Evolutionary conservation across 2,797 vertebrate genomes (phyloP).

Genomic region (Malurus leucopterus): DNA sequence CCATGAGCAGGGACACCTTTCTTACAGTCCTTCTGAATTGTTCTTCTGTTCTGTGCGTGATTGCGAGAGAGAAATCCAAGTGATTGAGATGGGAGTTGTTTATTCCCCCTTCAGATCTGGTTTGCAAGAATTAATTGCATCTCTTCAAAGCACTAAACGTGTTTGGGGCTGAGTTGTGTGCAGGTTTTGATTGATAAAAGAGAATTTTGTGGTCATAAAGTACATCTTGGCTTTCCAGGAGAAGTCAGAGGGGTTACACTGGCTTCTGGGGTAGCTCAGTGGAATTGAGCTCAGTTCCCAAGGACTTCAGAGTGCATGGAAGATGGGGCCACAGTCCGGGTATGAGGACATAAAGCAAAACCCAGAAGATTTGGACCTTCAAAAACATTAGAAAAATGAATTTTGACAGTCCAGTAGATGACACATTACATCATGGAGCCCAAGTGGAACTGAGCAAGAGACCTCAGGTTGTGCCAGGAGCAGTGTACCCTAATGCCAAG

Average conservation of each 20-base stretch:
- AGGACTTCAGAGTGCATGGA: fast-evolving
- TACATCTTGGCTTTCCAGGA: background rate
- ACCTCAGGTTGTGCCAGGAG: background rate
- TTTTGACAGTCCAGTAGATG: background rate
- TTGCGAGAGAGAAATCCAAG: background rate
- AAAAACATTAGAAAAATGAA: background rate
- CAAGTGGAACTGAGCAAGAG: background rate
- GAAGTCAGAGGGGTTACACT: background rate
- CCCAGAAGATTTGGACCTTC: background rate
- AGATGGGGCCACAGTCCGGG: background rate
- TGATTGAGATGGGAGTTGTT: background rate
- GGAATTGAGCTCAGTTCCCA: fast-evolving
- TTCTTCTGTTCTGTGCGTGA: background rate
- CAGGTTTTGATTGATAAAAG: background rate
- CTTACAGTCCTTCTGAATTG: background rate
- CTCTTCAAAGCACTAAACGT: background rate
- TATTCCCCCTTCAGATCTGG: background rate
- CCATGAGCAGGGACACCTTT: background rate
- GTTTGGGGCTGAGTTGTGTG: background rate
- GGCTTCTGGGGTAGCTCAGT: background rate
- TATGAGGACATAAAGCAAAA: background rate
- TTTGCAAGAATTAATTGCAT: background rate
- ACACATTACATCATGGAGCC: background rate
- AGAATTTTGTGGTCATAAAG: background rate
- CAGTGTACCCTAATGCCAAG: background rate